phyloP scores from a whole-genome alignment of 2,113 vertebrate species.

The Epinephelus fuscoguttatus region DNA sequence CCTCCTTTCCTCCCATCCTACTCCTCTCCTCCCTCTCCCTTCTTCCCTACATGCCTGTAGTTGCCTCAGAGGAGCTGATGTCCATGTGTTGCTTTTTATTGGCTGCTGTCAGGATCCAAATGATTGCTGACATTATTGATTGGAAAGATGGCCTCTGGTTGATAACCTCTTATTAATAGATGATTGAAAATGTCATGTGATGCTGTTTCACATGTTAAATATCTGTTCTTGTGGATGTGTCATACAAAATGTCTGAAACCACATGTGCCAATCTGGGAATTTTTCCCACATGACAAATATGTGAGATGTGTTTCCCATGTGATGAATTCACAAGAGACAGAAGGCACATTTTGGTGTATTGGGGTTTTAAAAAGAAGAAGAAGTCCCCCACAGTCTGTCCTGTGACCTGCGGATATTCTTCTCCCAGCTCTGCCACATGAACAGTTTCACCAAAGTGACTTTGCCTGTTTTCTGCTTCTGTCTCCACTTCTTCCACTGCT shows the following conservation, averaged over 20 bases:
- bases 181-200: neutral
- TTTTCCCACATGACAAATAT: neutral
- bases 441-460: neutral
- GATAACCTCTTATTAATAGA: neutral
- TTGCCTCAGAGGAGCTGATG: slow-evolving; percentile 28
- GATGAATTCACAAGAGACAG: neutral
- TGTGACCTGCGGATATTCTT: neutral
- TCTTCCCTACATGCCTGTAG: slow-evolving; percentile 31
- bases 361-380: neutral
- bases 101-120: neutral
- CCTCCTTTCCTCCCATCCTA: slow-evolving; percentile 41
- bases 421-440: slow-evolving; percentile 1
- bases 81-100: slow-evolving; percentile 21
- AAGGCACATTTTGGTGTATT: neutral
- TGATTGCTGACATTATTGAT: neutral
- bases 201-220: neutral
- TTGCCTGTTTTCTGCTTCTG: neutral
- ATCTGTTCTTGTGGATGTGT: neutral
- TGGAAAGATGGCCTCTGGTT: neutral
- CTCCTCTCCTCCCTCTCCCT: slow-evolving; percentile 1
- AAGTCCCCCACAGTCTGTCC: neutral
- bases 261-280: too few relatives aligned
- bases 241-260: neutral
- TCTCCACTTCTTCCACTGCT: slow-evolving; percentile 1
- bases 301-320: neutral